phyloP scores from a whole-genome alignment of 2,113 vertebrate species.

The Sporophila hypoxantha region DNA sequence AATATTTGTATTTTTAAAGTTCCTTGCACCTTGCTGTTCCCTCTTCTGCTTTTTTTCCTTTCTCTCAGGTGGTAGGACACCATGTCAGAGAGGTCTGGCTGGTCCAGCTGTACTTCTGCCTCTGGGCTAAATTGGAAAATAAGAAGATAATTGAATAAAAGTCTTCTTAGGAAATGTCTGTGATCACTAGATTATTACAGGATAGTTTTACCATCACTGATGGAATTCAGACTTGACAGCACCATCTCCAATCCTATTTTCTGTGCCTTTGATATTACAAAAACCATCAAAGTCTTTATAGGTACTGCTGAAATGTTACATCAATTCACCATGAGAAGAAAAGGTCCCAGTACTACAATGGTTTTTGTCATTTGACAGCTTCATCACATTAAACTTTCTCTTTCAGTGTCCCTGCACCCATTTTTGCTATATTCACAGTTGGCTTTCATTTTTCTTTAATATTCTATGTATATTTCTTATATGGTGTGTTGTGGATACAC shows the following conservation, averaged over 20 bases:
- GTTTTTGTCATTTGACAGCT: background rate
- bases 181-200: background rate
- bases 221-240: background rate
- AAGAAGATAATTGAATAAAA: background rate
- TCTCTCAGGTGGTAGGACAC: background rate
- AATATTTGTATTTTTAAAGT: background rate
- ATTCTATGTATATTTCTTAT: background rate
- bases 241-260: background rate
- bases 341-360: background rate
- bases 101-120: background rate
- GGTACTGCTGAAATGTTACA: background rate
- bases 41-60: background rate
- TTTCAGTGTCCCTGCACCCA: background rate
- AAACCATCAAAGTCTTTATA: background rate
- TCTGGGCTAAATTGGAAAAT: background rate
- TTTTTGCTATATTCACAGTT: background rate
- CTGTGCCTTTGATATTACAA: background rate
- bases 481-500: background rate
- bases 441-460: background rate
- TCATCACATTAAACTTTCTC: background rate
- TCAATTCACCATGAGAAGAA: background rate
- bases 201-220: background rate
- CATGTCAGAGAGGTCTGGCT: background rate
- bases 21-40: background rate
- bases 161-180: background rate